A percentile compares a stretch with the other conserved stretches of the same genome.
Conservation (phyloP, 2,888 invertebrate genomes). For the Aporophyla lueneburgensis region DNA sequence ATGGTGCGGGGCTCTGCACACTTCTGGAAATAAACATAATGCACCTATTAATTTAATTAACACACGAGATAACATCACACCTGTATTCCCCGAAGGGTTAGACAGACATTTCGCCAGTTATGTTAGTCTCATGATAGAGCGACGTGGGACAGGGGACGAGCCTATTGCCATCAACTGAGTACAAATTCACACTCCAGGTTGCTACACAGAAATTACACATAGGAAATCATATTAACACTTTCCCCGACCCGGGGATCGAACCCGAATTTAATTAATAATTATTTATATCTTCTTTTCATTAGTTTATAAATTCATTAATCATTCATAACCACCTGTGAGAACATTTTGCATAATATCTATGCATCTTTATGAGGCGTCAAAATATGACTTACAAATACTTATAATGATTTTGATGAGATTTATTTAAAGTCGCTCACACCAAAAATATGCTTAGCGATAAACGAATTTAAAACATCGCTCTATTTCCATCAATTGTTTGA, state of each 20-base stretch:
- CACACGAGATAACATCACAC: not conserved
- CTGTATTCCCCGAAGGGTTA: not conserved
- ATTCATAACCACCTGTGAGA: too few species aligned
- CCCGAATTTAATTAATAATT: too few species aligned
- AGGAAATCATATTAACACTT: not conserved
- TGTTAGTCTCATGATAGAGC: not conserved
- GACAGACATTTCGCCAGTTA: not conserved
- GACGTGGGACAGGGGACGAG: not conserved
- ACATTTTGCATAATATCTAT: not conserved
- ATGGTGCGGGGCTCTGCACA: constrained; percentile 86
- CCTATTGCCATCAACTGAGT: not conserved
- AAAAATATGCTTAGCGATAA: not conserved
- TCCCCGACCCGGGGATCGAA: not conserved
- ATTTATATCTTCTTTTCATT: too few species aligned
- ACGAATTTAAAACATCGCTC: not conserved
- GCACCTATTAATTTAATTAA: not conserved
- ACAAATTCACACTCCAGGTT: not conserved
- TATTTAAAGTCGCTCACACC: not conserved
- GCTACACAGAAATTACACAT: not conserved
- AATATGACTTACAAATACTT: not conserved
- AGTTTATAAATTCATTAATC: too few species aligned
- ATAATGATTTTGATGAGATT: too few species aligned
- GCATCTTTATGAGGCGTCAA: not conserved
- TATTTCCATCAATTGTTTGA: not conserved
- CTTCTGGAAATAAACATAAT: constrained; percentile 77